phyloP scores from a whole-genome alignment of 2,113 vertebrate genomes.

The Lontra canadensis region DNA sequence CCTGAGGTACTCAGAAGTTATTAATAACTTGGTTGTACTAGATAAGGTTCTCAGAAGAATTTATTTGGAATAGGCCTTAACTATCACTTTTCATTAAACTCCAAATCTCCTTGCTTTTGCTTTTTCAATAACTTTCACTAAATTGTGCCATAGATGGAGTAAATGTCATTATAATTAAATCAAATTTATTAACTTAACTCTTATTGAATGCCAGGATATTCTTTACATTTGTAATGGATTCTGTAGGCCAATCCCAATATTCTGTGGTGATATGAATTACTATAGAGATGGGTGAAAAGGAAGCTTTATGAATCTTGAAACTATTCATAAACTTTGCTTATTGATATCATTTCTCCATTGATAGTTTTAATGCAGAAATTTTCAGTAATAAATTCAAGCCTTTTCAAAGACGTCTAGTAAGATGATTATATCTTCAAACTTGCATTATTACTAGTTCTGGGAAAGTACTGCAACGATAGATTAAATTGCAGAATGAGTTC shows the following conservation, averaged over 20 bases:
- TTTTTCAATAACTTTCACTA: not conserved
- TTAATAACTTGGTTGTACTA: not conserved
- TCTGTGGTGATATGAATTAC: not conserved
- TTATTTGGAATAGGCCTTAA: not conserved
- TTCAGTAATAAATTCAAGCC: not conserved
- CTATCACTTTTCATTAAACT: conserved; percentile 27
- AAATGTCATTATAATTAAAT: conserved; percentile 17
- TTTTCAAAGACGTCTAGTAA: not conserved
- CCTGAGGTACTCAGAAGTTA: not conserved
- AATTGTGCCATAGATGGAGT: not conserved
- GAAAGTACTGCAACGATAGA: not conserved
- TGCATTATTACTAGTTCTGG: not conserved
- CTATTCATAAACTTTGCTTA: not conserved
- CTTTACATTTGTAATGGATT: conserved; percentile 15
- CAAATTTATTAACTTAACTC: not conserved
- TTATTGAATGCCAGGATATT: not conserved
- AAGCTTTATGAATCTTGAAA: not conserved
- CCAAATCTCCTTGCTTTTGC: not conserved
- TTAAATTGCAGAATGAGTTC: conserved; percentile 1
- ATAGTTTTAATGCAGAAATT: not conserved
- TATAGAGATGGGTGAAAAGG: not conserved
- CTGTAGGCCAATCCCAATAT: not conserved
- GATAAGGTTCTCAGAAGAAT: not conserved
- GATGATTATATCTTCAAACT: not conserved
- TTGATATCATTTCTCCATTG: not conserved